Conservation (phyloP, 2,888 invertebrate genomes). For the Neuroscelio doddi region DNA sequence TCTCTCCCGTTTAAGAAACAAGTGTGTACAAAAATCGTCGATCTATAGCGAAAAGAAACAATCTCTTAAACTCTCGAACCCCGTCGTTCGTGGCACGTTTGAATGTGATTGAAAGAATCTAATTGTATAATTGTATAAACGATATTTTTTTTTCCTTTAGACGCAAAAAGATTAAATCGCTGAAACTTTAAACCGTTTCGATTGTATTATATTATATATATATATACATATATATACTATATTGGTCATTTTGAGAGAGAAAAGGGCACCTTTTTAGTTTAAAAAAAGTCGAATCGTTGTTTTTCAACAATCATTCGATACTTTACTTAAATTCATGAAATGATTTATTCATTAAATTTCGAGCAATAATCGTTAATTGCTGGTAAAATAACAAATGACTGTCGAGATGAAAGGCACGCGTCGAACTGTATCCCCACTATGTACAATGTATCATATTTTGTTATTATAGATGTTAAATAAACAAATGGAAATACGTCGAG, state of each 20-base stretch:
- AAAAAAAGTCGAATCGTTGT: too few relatives aligned
- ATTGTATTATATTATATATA: conserved; percentile 21
- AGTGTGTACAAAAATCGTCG: conserved; percentile 4
- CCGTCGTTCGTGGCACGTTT: conserved; percentile 59
- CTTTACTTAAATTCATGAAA: too few relatives aligned
- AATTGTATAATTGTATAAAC: conserved; percentile 71
- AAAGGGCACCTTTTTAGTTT: too few relatives aligned
- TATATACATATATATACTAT: conserved; percentile 12
- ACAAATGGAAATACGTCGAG: conserved; percentile 49
- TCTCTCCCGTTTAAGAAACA: conserved; percentile 17
- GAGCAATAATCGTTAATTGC: too few relatives aligned
- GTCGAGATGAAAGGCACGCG: conserved; percentile 44
- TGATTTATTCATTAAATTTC: too few relatives aligned
- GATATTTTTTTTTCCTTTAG: conserved; percentile 52
- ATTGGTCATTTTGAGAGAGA: conserved; percentile 18
- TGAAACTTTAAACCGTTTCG: conserved; percentile 20
- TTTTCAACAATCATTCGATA: too few relatives aligned
- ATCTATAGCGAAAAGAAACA: conserved; percentile 22
- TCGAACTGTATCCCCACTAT: conserved; percentile 57
- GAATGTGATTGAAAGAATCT: conserved; percentile 62
- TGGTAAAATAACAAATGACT: conserved; percentile 10
- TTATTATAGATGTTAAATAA: conserved; percentile 66
- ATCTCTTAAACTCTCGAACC: conserved; percentile 43
- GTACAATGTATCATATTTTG: conserved; percentile 70
- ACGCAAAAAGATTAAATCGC: conserved; percentile 32